Percentiles rank a stretch among this genome's conserved stretches.
Evolutionary conservation across 2,888 invertebrate species (phyloP).

Genomic region (Sussaba pulchella): DNA sequence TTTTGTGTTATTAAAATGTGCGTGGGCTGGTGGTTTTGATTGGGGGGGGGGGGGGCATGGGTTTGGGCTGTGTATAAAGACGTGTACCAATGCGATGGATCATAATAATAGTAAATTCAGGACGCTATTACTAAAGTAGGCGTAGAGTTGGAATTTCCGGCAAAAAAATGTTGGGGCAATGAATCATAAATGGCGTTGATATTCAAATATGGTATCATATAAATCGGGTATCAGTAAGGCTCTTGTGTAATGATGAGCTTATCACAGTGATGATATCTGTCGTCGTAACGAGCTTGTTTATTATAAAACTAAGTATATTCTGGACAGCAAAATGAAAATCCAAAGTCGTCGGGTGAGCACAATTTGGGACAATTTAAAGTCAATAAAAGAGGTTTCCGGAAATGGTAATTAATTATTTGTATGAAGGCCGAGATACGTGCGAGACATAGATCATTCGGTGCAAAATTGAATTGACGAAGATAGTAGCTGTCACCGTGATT

Average conservation of each 20-base stretch:
- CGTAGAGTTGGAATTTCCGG: constrained; percentile 3
- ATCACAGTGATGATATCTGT: no score
- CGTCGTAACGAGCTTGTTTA: no score
- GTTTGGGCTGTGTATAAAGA: constrained; percentile 53
- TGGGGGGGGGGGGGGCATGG: constrained; percentile 34
- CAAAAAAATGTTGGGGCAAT: constrained; percentile 26
- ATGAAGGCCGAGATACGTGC: constrained; percentile 16
- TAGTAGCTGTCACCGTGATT: no score
- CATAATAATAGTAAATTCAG: constrained; percentile 65
- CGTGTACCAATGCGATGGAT: constrained; percentile 58
- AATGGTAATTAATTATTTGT: not conserved
- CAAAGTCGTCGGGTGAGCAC: not conserved
- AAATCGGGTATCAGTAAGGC: constrained; percentile 11
- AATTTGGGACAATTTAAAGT: not conserved
- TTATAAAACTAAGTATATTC: no score
- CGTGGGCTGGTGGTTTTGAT: constrained; percentile 38
- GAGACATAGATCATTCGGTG: not conserved
- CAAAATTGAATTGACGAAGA: not conserved
- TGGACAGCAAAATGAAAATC: no score
- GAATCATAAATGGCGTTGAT: constrained; percentile 27
- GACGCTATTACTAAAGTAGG: constrained; percentile 32
- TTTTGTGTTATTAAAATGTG: constrained; percentile 53
- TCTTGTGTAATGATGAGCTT: constrained; percentile 6
- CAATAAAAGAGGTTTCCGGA: not conserved
- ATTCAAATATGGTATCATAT: constrained; percentile 32